Evolutionary conservation across 37 sponge, comb jelly and placozoan species (phyloP), one percentile per base, ranked within the genome.

Genomic region (Ianthella basta): DNA sequence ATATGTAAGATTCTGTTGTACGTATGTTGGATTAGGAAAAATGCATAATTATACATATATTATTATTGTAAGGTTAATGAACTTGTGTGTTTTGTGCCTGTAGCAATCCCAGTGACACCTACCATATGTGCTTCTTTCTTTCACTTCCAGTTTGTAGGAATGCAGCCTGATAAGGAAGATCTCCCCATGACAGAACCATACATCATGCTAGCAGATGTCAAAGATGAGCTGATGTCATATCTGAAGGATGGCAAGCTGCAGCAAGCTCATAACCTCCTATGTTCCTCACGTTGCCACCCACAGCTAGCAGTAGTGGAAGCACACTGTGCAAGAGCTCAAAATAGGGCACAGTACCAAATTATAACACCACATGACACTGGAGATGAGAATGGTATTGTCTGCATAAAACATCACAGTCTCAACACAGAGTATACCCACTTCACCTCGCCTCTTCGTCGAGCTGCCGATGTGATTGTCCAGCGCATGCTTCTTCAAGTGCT

Each of bases 361-460:
- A 14, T 27, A 25, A 2, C 2, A 61, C 25, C n/a, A 2, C 25
- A 25, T 25, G 4, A 25, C n/a, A 35, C 0, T 27, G 36, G 54
- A 55, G 53, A 78, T 15, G 82, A 77, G 37, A 10, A 38, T 5
- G 56, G 2, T 59, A 21, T 55, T n/a, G 53, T 30, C n/a, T 23
- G 14, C 0, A 72, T 79, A 27, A n/a, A 66, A 4, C 92, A 92
- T 54, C 15, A 89, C 50, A 83, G 80, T 55, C 70, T 88, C 19
- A 41, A 59, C 5, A 64, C 63, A 25, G 63, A 75, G 10, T 92
- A 92, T 53, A 88, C 92, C 19, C 92, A 92, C 56, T 88, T 86
- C 61, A 83, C 92, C 12, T 92, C 92, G 23, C 92, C 92, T 6
- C 24, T 92, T 18, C 36, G 92, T 53, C 66, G 92, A 23, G 88